These are phyloP conservation scores for Eurosta solidaginis DNA, from an alignment of 1,140 invertebrate species.

Conservation along the genomic window DNA sequence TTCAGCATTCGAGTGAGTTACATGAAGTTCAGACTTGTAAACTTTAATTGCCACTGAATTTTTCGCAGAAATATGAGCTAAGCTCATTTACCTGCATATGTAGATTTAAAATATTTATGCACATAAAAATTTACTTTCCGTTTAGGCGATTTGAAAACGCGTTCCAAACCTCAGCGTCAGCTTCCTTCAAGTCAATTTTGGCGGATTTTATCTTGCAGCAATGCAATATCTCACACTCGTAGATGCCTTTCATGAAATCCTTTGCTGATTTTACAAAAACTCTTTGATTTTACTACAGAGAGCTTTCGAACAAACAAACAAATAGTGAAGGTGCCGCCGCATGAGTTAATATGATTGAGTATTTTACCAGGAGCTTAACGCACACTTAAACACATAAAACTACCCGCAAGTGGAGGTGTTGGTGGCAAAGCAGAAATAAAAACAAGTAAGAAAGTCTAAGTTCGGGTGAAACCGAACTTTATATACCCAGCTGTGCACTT, in stretches of 20 bases:
- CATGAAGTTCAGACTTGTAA: too few relatives aligned
- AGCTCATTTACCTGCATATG: background rate
- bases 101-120: background rate
- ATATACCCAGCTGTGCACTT: too few relatives aligned
- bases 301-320: background rate
- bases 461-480: background rate
- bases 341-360: constrained; percentile 33
- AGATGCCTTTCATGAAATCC: background rate
- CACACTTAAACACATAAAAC: background rate
- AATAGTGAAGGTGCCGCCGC: background rate
- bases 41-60: too few relatives aligned
- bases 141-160: background rate
- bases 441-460: background rate
- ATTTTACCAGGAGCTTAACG: constrained; percentile 32
- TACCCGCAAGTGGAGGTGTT: background rate
- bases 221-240: background rate
- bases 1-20: too few relatives aligned
- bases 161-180: background rate
- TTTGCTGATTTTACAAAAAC: background rate
- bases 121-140: background rate
- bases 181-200: background rate
- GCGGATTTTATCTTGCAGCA: background rate
- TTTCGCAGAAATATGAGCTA: too few relatives aligned
- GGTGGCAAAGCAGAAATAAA: background rate
- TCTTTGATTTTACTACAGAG: too few relatives aligned